Evolutionary conservation across 64 coral and sea anemone genomes (phyloP), one percentile per base, ranked within the genome.

Genomic region (Catalaphyllia jardinei): DNA sequence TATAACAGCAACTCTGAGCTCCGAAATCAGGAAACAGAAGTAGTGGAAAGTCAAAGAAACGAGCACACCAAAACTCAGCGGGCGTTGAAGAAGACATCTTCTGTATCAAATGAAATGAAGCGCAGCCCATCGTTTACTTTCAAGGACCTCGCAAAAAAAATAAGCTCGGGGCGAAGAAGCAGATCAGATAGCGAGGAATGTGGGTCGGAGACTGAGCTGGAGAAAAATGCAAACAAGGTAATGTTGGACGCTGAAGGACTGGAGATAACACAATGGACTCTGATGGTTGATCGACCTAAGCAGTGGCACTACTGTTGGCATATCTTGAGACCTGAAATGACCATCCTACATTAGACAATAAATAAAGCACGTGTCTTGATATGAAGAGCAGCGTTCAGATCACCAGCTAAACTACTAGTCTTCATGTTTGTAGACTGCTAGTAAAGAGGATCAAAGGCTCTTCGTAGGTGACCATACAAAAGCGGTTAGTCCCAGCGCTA

Each of bases 261-360:
- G 5, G 90, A 92, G 31, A 87, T 92, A 64, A 92, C 84, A 16
- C 90, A 92, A 75, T 92, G 90, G 90, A 86, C 77, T 8, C 75
- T 87, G 19, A 46, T 92, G 73, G 74, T 92, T 7, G 76, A 87
- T 49, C 73, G 77, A 19, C 90, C 90, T 12, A 92, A 87, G 79
- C 73, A 80, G 28, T 92, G 90, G 90, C 90, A 92, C 72, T 92
- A 92, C 61, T 87, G 90, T 13, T 92, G 90, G 90, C 90, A 92
- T 9, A 92, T 92, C 18, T n/a, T 92, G 14, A 78, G 90, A 57
- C 76, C 84, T 38, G 90, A 92, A 76, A 92, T 92, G 90, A 74
- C 62, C 31, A 64, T 85, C 38, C 29, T 85, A 27, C 81, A 85
- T 14, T 85, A 63, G 46, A 71, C 22, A 25, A n/a, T 25, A 69